Conservation (phyloP, 2,888 invertebrate genomes). For the Brassicogethes aeneus region DNA sequence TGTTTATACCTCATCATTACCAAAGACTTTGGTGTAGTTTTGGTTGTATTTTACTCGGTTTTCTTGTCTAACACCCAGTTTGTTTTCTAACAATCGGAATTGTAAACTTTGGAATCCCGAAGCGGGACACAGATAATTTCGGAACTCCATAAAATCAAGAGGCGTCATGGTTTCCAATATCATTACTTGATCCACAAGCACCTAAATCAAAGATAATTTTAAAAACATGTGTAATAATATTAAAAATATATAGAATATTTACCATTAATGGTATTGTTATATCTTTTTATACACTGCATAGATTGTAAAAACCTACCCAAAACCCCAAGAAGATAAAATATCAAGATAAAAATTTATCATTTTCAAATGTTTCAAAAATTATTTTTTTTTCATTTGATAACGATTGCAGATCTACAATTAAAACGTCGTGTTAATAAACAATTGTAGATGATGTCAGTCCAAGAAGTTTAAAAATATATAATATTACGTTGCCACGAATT, state of each 20-base stretch:
- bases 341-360: too few species aligned
- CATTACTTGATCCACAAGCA: conserved; percentile 93
- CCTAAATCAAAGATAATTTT: too few species aligned
- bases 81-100: conserved; percentile 93
- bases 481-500: too few species aligned
- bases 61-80: conserved; percentile 71
- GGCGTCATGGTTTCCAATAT: conserved; percentile 99
- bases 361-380: too few species aligned
- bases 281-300: conserved; percentile 1
- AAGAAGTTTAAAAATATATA: too few species aligned
- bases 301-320: too few species aligned
- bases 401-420: too few species aligned
- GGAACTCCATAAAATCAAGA: conserved; percentile 96
- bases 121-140: conserved; percentile 85
- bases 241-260: neutral
- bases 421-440: too few species aligned
- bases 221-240: conserved; percentile 4
- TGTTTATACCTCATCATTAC: conserved; percentile 51
- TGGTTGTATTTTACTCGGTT: conserved; percentile 90
- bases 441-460: too few species aligned
- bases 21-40: conserved; percentile 80
- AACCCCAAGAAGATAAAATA: too few species aligned
- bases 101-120: conserved; percentile 98
- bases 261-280: neutral
- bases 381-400: too few species aligned